Percentiles rank a stretch among this genome's conserved stretches.
These are phyloP conservation scores for Tromatobia lineatoria DNA, from an alignment of 2,888 invertebrate genomes.

Conservation along the genomic window DNA sequence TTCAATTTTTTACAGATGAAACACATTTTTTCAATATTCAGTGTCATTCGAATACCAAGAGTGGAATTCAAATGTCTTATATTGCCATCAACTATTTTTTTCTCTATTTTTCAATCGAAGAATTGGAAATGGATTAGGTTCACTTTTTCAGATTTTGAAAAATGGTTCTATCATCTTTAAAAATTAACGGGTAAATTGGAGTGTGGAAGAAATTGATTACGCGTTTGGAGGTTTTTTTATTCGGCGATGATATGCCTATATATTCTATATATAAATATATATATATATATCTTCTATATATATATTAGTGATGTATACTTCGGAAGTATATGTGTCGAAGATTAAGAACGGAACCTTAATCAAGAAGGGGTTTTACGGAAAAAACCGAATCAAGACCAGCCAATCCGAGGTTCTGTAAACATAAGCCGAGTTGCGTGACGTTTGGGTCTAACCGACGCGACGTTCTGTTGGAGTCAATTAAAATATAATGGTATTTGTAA, in stretches of 20 bases:
- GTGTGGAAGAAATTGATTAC: background rate
- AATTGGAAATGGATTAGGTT: background rate
- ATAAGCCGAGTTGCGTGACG: constrained; percentile 68
- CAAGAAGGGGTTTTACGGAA: constrained; percentile 27
- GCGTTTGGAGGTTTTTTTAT: background rate
- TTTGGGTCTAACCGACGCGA: constrained; percentile 77
- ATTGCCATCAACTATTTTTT: background rate
- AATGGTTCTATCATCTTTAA: background rate
- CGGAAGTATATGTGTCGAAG: constrained; percentile 33
- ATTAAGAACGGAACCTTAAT: constrained; percentile 7
- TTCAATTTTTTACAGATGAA: background rate
- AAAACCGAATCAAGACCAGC: constrained; percentile 39
- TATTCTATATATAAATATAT: constrained; percentile 24
- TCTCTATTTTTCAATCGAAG: background rate
- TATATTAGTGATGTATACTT: constrained; percentile 35
- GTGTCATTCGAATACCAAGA: background rate
- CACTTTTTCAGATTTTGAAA: background rate
- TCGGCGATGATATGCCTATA: background rate
- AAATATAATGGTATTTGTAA: constrained; percentile 81
- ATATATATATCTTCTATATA: constrained; percentile 29
- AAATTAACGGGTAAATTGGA: background rate
- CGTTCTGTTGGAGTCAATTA: constrained; percentile 84
- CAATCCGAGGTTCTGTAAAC: constrained; percentile 35
- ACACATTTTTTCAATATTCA: constrained; percentile 1
- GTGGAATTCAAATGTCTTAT: background rate